A percentile compares a stretch with the other conserved stretches of the same genome.
Conservation (phyloP, 2,888 invertebrate species). For the Incurvaria masculella region DNA sequence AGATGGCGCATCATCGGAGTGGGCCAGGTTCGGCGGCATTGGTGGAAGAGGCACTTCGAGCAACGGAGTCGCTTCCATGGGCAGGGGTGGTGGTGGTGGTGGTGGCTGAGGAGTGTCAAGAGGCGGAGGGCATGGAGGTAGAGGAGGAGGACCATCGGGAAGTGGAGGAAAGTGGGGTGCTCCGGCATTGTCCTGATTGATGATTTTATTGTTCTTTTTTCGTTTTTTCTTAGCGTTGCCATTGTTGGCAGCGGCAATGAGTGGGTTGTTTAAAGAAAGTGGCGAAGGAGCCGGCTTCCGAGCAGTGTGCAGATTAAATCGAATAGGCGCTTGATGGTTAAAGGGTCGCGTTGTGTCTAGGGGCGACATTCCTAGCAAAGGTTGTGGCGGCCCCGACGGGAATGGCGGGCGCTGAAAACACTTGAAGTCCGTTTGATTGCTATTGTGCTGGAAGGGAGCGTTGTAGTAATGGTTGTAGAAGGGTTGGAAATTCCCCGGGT, state of each 20-base stretch:
- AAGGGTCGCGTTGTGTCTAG: slow-evolving; percentile 41
- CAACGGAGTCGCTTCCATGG: slow-evolving; percentile 15
- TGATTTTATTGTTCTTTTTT: slow-evolving; percentile 69
- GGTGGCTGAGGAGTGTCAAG: slow-evolving; percentile 35
- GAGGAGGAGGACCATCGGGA: slow-evolving; percentile 53
- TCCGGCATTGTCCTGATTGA: slow-evolving; percentile 44
- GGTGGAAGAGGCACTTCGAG: slow-evolving; percentile 43
- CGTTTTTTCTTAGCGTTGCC: slow-evolving; percentile 71
- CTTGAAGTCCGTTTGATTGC: slow-evolving; percentile 21
- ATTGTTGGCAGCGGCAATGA: slow-evolving; percentile 27
- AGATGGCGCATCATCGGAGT: not conserved
- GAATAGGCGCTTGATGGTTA: slow-evolving; percentile 40
- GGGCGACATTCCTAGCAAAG: slow-evolving; percentile 46
- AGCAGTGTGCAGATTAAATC: slow-evolving; percentile 44
- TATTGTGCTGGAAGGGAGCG: slow-evolving; percentile 14
- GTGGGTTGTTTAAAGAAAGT: slow-evolving; percentile 36
- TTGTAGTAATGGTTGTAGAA: slow-evolving; percentile 51
- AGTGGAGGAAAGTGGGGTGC: slow-evolving; percentile 49
- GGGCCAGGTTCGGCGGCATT: slow-evolving; percentile 31
- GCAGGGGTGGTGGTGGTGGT: slow-evolving; percentile 27
- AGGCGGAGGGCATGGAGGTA: slow-evolving; percentile 52
- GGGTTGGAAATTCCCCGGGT: slow-evolving; percentile 44
- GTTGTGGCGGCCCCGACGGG: slow-evolving; percentile 30
- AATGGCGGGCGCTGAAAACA: slow-evolving; percentile 29
- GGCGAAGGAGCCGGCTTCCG: slow-evolving; percentile 40